phyloP scores from a whole-genome alignment of 1,140 invertebrate species.

The Drosophila bocqueti region DNA sequence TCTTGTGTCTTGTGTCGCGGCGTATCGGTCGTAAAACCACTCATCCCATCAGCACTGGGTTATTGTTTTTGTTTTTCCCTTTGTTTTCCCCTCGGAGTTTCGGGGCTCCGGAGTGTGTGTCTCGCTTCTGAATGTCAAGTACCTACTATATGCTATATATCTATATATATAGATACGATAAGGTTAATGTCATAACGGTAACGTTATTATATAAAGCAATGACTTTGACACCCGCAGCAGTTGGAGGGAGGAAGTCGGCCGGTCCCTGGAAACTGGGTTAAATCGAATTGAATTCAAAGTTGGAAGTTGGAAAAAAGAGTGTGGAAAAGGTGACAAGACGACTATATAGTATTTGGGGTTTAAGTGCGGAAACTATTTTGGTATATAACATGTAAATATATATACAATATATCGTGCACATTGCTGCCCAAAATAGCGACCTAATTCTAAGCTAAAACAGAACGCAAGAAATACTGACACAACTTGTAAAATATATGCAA shows the following conservation, averaged over 20 bases:
- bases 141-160: constrained; percentile 40
- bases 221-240: constrained; percentile 72
- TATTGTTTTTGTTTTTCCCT: constrained; percentile 5
- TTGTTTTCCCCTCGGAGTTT: constrained; percentile 9
- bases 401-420: neutral
- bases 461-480: neutral
- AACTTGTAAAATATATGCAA: neutral
- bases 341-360: no score
- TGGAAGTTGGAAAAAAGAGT: neutral
- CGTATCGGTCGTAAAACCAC: constrained; percentile 73
- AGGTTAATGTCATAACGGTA: constrained; percentile 78
- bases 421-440: constrained; percentile 11
- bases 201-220: constrained; percentile 60
- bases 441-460: neutral
- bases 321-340: no score
- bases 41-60: neutral
- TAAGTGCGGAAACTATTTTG: neutral
- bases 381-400: neutral
- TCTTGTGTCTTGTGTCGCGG: constrained; percentile 16
- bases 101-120: constrained; percentile 1
- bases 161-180: constrained; percentile 38
- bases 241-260: constrained; percentile 3
- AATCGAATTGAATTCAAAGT: neutral
- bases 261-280: constrained; percentile 18
- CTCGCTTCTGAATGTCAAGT: constrained; percentile 73